Base-by-base conservation (phyloP, 1,140 invertebrate species). In the Cydia strobilella region DNA sequence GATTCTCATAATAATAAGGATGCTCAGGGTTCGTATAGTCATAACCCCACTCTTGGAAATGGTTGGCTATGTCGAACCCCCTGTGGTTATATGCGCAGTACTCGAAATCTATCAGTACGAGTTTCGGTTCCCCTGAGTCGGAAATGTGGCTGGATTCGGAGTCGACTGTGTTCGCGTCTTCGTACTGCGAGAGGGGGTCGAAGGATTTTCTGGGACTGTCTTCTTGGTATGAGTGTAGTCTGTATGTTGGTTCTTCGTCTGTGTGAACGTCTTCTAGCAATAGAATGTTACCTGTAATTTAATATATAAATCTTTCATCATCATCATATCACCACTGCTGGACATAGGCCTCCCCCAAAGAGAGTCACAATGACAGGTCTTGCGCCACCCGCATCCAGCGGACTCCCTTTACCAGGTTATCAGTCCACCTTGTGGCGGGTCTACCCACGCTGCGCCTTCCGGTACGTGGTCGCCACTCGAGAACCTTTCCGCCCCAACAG, bases 1-100 rank as follows among this genome's bases (percentile, higher is more conserved):
- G 91, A 63, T 94, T 91, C 79, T 96, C 95, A 71, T 93, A 94
- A 85, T 96, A 99, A 91, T 96, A 97, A 2, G 98, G 98, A 86
- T 95, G 94, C 63, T 96, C 94, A 0, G 95, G 89, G 73, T 95
- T 94, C 0, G 95, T 97, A 89, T 99, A 99, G 85, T 99, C 97
- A 89, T 97, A 98, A 7, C 95, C 95, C 98, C 98, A 99, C 92
- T 99, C 98, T 77, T 97, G 95, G 89, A 99, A 99, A 87, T 99
- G 98, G 93, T 99, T 99, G 3, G 98, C 98, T 74, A 99, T 93
- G 92, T 99, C 98, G 93, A 98, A 99, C 0, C 96, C 98, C 77
- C 98, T 69, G 13, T 31, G 48, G 88, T 98, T 98, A 90, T 98
- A 98, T 0, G 97, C 97, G 87, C 97, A 98, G 87, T 98, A 99